These are phyloP conservation scores for Dicrurus megarhynchus DNA, from an alignment of 2,113 vertebrate species.

Conservation along the genomic window DNA sequence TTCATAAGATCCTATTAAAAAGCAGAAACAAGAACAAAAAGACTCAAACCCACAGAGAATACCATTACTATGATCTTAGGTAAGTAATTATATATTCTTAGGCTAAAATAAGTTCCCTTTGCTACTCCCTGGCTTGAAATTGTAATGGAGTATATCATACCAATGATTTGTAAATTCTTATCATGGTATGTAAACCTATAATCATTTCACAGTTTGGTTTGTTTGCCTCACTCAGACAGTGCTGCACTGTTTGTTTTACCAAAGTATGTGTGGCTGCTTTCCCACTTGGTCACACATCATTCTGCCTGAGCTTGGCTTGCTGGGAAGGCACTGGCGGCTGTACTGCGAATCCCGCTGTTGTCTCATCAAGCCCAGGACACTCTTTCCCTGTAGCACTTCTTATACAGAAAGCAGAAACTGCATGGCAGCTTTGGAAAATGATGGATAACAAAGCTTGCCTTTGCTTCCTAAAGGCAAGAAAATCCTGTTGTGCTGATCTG, in stretches of 20 bases:
- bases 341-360: fast-evolving
- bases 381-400: neutral
- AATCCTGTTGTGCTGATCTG: neutral
- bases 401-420: neutral
- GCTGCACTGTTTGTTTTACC: neutral
- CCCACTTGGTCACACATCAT: neutral
- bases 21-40: neutral
- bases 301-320: neutral
- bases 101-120: neutral
- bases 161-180: neutral
- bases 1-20: neutral
- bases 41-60: neutral
- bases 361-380: neutral
- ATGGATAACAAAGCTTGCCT: neutral
- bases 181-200: neutral
- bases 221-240: neutral
- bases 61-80: neutral
- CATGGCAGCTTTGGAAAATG: neutral
- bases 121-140: neutral
- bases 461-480: neutral
- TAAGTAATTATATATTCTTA: neutral
- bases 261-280: neutral
- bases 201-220: neutral
- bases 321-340: neutral
- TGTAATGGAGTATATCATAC: neutral